A percentile compares a stretch with the other conserved stretches of the same genome.
Conservation (phyloP, 2,113 vertebrate genomes). For the Sakesphorus luctuosus region DNA sequence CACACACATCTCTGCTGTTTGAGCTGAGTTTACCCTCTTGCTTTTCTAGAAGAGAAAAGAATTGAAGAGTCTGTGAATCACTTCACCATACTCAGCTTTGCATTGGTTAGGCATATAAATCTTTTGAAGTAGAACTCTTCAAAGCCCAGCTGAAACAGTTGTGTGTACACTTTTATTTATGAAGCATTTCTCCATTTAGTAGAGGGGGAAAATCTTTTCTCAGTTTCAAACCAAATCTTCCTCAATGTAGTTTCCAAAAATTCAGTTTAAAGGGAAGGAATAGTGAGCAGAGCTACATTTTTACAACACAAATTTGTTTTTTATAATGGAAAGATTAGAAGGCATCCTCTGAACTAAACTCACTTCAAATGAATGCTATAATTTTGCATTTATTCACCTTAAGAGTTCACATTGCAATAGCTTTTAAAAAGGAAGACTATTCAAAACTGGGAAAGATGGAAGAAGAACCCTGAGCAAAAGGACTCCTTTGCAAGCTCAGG, state of each 20-base stretch:
- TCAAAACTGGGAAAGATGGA: background rate
- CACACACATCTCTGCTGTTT: background rate
- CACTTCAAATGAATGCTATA: background rate
- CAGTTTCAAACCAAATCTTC: background rate
- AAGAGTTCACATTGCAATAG: background rate
- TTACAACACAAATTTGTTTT: background rate
- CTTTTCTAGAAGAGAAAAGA: slow-evolving; percentile 30
- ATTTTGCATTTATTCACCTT: background rate
- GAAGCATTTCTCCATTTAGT: slow-evolving; percentile 22
- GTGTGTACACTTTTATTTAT: slow-evolving; percentile 26
- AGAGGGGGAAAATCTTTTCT: slow-evolving; percentile 31
- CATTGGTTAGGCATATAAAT: background rate
- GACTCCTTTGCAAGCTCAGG: background rate
- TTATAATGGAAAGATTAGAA: background rate
- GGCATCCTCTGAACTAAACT: background rate
- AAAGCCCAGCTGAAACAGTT: slow-evolving; percentile 27
- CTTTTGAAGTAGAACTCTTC: slow-evolving; percentile 38
- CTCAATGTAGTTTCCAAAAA: background rate
- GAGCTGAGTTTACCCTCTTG: background rate
- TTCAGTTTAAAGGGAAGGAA: slow-evolving; percentile 43
- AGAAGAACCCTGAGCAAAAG: background rate
- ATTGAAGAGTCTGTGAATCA: background rate
- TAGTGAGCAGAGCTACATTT: background rate
- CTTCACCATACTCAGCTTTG: background rate
- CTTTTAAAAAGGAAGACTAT: background rate